Conservation (phyloP, 2,797 vertebrate genomes). For the Ceryle rudis region DNA sequence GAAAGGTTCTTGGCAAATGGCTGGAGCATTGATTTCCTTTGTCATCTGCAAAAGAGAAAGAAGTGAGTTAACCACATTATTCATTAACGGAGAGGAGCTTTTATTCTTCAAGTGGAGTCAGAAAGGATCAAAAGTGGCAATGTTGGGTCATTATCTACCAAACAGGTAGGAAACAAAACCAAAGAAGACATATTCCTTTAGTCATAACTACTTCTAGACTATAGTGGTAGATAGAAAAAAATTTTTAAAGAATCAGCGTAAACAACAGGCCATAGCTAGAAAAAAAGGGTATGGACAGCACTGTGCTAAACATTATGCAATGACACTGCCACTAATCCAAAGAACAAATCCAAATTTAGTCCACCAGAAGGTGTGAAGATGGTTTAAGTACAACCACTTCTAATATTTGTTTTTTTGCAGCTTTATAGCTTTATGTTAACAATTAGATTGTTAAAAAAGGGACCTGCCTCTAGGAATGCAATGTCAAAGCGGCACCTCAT, state of each 20-base stretch:
- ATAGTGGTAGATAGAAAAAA: neutral
- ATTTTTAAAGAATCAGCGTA: neutral
- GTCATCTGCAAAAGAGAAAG: conserved; percentile 85
- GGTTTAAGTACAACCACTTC: neutral
- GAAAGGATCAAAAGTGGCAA: neutral
- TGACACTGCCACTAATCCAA: neutral
- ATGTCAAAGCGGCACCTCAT: neutral
- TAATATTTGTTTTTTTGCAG: neutral
- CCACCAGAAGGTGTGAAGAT: neutral
- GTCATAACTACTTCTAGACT: neutral
- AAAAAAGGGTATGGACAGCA: neutral
- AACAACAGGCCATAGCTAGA: neutral
- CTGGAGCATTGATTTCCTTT: conserved; percentile 83
- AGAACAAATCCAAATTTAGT: neutral
- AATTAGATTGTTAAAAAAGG: neutral
- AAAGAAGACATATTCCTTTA: neutral
- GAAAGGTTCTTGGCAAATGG: conserved; percentile 88
- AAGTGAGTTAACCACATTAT: neutral
- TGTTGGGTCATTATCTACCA: neutral
- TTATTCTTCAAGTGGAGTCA: neutral
- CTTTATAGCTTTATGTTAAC: neutral
- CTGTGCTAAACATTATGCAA: neutral
- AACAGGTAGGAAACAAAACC: neutral
- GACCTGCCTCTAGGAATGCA: neutral
- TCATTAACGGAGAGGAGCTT: neutral